These are phyloP conservation scores for Centropus bengalensis DNA, from an alignment of 2,113 vertebrate genomes.

Conservation along the genomic window DNA sequence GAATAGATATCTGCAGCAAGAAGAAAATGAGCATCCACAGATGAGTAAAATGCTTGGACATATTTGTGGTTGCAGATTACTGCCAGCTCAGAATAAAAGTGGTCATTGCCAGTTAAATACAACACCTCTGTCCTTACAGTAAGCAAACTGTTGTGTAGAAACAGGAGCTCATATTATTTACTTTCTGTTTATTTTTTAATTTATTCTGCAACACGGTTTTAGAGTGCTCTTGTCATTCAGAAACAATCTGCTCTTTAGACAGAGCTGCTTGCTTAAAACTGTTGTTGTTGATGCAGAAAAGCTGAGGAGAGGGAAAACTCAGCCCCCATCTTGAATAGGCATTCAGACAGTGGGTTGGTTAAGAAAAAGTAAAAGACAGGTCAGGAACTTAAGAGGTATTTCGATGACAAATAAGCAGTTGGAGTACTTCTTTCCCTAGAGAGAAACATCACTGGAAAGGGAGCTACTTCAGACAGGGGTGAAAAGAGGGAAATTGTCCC, in stretches of 20 bases:
- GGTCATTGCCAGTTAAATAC: neutral
- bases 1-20: neutral
- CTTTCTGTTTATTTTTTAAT: neutral
- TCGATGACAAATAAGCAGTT: neutral
- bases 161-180: neutral
- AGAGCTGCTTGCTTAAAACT: constrained; percentile 2
- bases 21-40: neutral
- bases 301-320: neutral
- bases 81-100: neutral
- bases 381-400: neutral
- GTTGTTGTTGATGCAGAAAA: constrained; percentile 13
- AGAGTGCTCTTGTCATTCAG: neutral
- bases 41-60: neutral
- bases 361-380: neutral
- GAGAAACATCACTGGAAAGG: neutral
- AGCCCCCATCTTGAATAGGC: neutral
- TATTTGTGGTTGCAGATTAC: neutral
- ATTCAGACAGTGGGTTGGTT: neutral
- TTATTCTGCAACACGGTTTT: neutral
- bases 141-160: neutral
- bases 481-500: neutral
- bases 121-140: neutral
- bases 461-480: neutral
- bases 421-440: neutral
- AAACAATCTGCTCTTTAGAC: constrained; percentile 26